phyloP scores from a whole-genome alignment of 2,113 vertebrate species.

The Hydrolagus affinis region DNA sequence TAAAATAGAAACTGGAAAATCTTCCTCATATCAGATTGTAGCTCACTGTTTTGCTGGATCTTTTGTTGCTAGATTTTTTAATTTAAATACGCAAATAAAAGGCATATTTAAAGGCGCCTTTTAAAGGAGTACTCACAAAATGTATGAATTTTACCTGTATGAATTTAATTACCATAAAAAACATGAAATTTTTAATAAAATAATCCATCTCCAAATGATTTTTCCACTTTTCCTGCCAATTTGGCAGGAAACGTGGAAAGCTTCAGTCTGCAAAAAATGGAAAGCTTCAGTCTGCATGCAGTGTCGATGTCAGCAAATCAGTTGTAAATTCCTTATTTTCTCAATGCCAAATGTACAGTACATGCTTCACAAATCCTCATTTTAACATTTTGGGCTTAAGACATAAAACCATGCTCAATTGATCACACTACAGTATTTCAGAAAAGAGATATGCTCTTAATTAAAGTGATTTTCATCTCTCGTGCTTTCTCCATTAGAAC shows the following conservation, averaged over 20 bases:
- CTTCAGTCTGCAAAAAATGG: slow-evolving; percentile 52
- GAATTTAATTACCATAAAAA: slow-evolving; percentile 51
- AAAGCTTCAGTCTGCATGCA: slow-evolving; percentile 55
- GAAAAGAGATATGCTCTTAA: neutral
- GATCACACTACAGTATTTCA: neutral
- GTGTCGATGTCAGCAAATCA: slow-evolving; percentile 50
- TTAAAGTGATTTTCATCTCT: slow-evolving; percentile 39
- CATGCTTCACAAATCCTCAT: slow-evolving; percentile 61
- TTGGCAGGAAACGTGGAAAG: slow-evolving; percentile 55
- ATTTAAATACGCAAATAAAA: neutral
- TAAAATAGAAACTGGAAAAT: neutral
- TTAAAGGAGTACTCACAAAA: slow-evolving; percentile 34
- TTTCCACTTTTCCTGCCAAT: slow-evolving; percentile 68
- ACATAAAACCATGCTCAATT: neutral
- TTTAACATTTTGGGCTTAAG: slow-evolving; percentile 37
- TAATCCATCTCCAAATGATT: slow-evolving; percentile 58
- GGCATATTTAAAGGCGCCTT: no score
- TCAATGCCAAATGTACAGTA: slow-evolving; percentile 50
- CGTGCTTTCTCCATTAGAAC: neutral
- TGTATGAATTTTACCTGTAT: slow-evolving; percentile 54
- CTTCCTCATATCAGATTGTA: no score
- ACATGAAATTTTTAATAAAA: slow-evolving; percentile 55
- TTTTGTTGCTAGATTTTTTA: neutral
- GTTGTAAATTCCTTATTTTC: slow-evolving; percentile 51
- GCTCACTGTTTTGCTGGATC: neutral